Conservation (phyloP, 2,888 invertebrate species). For the Lasioglossum malachurum region DNA sequence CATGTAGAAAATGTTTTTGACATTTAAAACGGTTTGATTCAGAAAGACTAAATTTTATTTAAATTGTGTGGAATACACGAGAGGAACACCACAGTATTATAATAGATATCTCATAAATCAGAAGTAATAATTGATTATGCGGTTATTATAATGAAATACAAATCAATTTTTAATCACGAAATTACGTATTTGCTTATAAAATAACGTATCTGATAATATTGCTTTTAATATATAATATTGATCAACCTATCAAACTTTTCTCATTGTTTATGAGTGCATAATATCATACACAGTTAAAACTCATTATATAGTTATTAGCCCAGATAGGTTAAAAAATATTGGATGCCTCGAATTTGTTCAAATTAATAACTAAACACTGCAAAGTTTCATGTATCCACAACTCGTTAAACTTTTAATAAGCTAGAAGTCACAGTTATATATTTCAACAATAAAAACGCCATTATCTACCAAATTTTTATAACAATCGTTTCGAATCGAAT, state of each 20-base stretch:
- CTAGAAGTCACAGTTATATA: background rate
- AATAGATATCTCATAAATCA: too few species aligned
- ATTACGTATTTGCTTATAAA: background rate
- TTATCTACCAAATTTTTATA: background rate
- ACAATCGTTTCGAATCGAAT: background rate
- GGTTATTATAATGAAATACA: background rate
- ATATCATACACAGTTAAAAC: background rate
- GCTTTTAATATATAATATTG: background rate
- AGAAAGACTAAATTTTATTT: background rate
- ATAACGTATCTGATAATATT: background rate
- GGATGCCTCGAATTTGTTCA: background rate
- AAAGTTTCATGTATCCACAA: background rate
- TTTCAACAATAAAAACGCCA: background rate
- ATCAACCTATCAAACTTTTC: background rate
- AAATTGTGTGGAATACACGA: too few species aligned
- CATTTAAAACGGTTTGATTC: background rate
- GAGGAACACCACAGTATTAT: too few species aligned
- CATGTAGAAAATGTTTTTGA: too few species aligned
- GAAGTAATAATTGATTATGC: background rate
- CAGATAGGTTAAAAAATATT: background rate
- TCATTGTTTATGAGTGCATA: background rate
- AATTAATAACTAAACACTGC: background rate
- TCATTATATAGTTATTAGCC: background rate
- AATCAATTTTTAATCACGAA: background rate
- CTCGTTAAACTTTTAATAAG: background rate